Base-by-base conservation (phyloP, 2,113 vertebrate species). In the Henicopernis longicauda region DNA sequence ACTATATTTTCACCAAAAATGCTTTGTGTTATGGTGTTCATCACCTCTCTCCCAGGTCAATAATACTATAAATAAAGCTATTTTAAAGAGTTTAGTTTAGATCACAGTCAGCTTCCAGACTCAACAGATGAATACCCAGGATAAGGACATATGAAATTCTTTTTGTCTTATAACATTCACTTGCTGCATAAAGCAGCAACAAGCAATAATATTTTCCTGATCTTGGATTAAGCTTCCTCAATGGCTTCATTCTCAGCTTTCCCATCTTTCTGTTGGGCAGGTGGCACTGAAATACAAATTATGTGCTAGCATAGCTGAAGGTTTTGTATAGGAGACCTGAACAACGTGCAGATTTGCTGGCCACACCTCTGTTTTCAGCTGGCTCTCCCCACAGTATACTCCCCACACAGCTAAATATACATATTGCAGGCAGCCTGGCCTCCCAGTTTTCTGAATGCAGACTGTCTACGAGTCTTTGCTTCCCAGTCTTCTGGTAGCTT, bases 351-450 rank as follows among this genome's bases (percentile, higher is more conserved):
- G 34, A 54, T 74, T 78, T 70, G 13, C 9, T 54, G 57, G 6
- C 23, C 29, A 26, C 3, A 25, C 25, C 9, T 77, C 31, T 78
- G 23, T 50, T 59, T 90, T 61, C 58, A 34, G 6, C 25, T 77
- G 32, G 5, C 2, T 63, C 3, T 63, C 26, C 17, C n/a, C 1
- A 0, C 8, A 25, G 6, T 16, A 15, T 14, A 10, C 7, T 74
- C 61, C 27, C 23, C 70, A 23, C 6, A 40, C 7, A 50, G 5
- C 9, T 50, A 31, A 59, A 38, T 40, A 42, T 7, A 14, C 0
- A 0, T 20, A 25, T 17, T 66, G 58, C 21, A 55, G 54, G 13
- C 73, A 89, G 31, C 18, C 22, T 45, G n/a, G 8, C 6, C 55
- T 79, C 52, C 12, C 13, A 7, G 11, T 2, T 84, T 67, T 79